Evolutionary conservation across 2,113 vertebrate species (phyloP), one percentile per base, ranked within the genome.

Genomic region (Laticauda laticaudata): DNA sequence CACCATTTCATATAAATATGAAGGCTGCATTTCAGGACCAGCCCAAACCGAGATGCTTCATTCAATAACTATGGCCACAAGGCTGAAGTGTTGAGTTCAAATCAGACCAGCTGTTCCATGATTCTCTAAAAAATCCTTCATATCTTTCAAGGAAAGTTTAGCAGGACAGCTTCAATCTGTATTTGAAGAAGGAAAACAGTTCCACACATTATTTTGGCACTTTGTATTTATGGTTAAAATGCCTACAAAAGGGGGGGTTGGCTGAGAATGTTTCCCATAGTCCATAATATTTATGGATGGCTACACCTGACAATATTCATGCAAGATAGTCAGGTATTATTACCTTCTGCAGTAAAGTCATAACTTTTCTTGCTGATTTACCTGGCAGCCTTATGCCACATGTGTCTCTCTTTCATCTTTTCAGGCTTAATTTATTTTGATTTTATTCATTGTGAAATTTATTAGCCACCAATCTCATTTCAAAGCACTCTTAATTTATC

Each of bases 11-110:
- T 56, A 90, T 90, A 86, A 92, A 92, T 92, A 90, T 90, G 88
- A 93, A 90, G 89, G 88, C 59, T 81, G 45, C 89, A 93, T 90
- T 93, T 93, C 45, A 93, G 92, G 39, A 45, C 56, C 29, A 86
- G 75, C 43, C 61, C 90, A 90, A 93, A 81, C n/a, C 21, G 23
- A 90, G 88, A 56, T 61, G 88, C 75, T 90, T 55, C 88, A 86
- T 90, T 88, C 18, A 15, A 90, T 39, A 93, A 93, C 20, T 57
- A 56, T 51, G 43, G 51, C 43, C 20, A 86, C 9, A 26, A 81
- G 24, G 21, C 23, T 89, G 56, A 90, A 48, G 43, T 90, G 53
- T 86, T 23, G 21, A 51, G 85, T 29, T 8, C 85, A 87, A 61
- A 56, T 29, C 75, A 90, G 88, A 59, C 88, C 45, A 93, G 75